Conservation (phyloP, 1,140 invertebrate genomes). For the Bilobella aurantiaca region DNA sequence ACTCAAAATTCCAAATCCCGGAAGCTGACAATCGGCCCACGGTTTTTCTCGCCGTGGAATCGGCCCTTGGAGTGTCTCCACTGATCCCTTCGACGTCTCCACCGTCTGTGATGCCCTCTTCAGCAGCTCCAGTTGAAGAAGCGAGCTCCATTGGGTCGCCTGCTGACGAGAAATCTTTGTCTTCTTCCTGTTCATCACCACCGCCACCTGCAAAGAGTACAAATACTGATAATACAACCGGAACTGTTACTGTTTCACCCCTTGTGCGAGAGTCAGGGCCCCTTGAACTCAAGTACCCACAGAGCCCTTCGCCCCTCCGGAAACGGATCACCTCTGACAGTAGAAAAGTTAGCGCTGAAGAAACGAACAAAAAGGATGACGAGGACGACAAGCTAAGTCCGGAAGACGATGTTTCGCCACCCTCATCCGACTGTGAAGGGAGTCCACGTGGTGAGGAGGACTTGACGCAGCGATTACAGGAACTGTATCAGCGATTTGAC, state of each 20-base stretch:
- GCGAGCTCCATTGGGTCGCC: background rate
- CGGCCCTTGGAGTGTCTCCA: background rate
- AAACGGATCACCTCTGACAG: no score
- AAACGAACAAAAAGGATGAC: background rate
- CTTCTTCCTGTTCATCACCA: slow-evolving; percentile 17
- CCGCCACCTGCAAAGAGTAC: slow-evolving; percentile 22
- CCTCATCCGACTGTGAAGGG: slow-evolving; percentile 40
- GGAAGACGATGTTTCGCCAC: slow-evolving; percentile 11
- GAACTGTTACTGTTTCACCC: background rate
- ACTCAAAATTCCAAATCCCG: no score
- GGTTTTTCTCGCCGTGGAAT: no score
- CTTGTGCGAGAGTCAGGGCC: no score
- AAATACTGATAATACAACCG: slow-evolving; percentile 16
- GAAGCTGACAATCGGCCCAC: no score
- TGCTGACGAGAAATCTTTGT: background rate
- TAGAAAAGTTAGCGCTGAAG: no score
- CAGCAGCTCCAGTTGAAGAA: background rate
- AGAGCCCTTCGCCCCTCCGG: no score
- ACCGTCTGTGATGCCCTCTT: background rate
- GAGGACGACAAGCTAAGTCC: background rate
- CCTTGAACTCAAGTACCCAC: no score
- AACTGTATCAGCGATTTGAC: slow-evolving; percentile 83
- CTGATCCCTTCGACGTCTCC: background rate
- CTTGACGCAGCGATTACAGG: slow-evolving; percentile 76
- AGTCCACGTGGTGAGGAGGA: slow-evolving; percentile 39